Evolutionary conservation across 2,797 vertebrate genomes (phyloP).

Genomic region (Ceryle rudis): DNA sequence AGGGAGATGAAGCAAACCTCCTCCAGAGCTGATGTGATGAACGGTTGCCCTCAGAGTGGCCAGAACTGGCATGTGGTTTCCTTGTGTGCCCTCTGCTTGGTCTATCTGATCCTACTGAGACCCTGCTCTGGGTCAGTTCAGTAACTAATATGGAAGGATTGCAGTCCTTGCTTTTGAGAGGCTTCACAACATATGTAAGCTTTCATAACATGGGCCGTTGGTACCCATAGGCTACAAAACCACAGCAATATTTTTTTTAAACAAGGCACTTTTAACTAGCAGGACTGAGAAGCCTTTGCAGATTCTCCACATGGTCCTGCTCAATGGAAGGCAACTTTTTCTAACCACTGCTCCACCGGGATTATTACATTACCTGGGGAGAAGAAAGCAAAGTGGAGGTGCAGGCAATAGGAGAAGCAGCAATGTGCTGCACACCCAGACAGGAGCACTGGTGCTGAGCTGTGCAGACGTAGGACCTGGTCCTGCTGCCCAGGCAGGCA

Average conservation of each 20-base stretch:
- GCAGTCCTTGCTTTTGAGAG: not conserved
- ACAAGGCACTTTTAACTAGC: not conserved
- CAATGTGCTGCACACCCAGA: rapidly evolving
- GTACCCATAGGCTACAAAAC: not conserved
- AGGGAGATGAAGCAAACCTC: not conserved
- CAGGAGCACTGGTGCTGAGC: not conserved
- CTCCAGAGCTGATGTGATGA: rapidly evolving
- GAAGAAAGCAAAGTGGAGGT: rapidly evolving
- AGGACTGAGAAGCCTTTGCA: not conserved
- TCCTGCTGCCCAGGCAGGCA: not conserved
- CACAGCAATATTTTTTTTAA: not conserved
- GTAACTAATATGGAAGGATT: rapidly evolving
- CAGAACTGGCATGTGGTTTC: not conserved
- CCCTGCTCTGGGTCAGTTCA: not conserved
- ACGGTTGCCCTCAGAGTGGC: rapidly evolving
- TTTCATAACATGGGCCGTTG: not conserved
- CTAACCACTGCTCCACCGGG: rapidly evolving
- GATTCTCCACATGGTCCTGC: not conserved
- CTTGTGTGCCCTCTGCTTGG: rapidly evolving
- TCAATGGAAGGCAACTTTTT: not conserved
- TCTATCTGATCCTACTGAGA: not conserved
- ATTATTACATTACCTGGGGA: not conserved
- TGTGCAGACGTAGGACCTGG: not conserved
- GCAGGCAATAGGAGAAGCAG: not conserved
- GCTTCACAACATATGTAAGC: rapidly evolving